A percentile compares a stretch with the other conserved stretches of the same genome.
Evolutionary conservation across 1,140 invertebrate genomes (phyloP).

Genomic region (Drosophila busckii): DNA sequence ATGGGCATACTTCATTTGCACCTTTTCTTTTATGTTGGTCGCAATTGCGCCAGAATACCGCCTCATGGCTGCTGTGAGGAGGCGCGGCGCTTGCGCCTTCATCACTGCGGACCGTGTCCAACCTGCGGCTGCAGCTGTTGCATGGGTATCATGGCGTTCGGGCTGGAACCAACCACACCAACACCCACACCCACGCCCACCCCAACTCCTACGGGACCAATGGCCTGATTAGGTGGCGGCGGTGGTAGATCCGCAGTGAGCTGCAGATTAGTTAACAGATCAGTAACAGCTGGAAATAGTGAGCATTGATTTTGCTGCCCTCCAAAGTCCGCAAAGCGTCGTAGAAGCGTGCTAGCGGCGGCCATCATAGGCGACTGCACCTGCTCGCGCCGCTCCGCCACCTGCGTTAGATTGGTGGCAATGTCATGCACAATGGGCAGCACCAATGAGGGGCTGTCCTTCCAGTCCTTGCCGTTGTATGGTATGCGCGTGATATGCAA

Average conservation of each 20-base stretch:
- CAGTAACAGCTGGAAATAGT: constrained; percentile 91
- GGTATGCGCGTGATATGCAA: constrained; percentile 89
- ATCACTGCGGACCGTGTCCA: constrained; percentile 74
- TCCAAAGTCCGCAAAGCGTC: constrained; percentile 83
- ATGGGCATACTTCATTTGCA: too few relatives aligned
- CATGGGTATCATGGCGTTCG: constrained; percentile 82
- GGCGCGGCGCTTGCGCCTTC: constrained; percentile 78
- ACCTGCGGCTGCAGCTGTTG: constrained; percentile 70
- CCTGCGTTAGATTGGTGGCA: constrained; percentile 89
- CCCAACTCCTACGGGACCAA: constrained; percentile 44
- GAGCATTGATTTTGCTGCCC: constrained; percentile 87
- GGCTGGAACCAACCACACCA: constrained; percentile 79
- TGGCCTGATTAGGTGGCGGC: constrained; percentile 64
- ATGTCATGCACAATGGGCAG: constrained; percentile 94
- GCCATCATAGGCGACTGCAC: constrained; percentile 82
- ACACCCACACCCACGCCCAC: constrained; percentile 40
- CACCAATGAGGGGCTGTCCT: constrained; percentile 89
- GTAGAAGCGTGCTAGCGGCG: constrained; percentile 84
- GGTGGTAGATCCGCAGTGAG: constrained; percentile 85
- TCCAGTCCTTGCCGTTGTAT: constrained; percentile 82
- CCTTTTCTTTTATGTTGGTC: constrained; percentile 5
- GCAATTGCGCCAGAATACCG: constrained; percentile 23
- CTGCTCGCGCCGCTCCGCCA: constrained; percentile 88
- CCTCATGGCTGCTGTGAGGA: constrained; percentile 57
- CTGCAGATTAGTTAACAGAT: constrained; percentile 89